Percentiles rank a stretch among this genome's conserved stretches.
Conservation (phyloP, 92 coral and sea anemone genomes). For the Epizoanthus rinbou region DNA sequence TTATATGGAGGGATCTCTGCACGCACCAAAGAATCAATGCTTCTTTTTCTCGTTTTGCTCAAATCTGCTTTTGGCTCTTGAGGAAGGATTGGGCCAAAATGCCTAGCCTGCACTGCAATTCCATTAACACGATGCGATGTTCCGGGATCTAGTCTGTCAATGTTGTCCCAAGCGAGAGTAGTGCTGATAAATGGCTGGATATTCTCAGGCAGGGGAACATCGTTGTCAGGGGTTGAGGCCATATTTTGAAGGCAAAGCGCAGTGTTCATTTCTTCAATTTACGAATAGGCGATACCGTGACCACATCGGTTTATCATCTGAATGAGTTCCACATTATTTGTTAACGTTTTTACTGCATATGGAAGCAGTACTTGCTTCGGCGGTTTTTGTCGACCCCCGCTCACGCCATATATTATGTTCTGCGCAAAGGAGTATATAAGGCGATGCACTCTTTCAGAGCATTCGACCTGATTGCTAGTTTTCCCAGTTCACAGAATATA, state of each 20-base stretch:
- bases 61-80: neutral
- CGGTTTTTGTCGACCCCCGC: slow-evolving; percentile 43
- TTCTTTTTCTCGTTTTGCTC: slow-evolving; percentile 42
- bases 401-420: slow-evolving; percentile 41
- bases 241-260: slow-evolving; percentile 60
- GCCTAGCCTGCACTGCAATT: slow-evolving; percentile 56
- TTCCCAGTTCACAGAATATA: slow-evolving; percentile 44
- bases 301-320: slow-evolving; percentile 32
- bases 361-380: slow-evolving; percentile 47
- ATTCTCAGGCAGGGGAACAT: slow-evolving; percentile 52
- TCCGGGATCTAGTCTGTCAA: slow-evolving; percentile 56
- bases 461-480: slow-evolving; percentile 9
- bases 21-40: slow-evolving; percentile 38
- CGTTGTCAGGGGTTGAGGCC: slow-evolving; percentile 7
- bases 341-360: slow-evolving; percentile 26
- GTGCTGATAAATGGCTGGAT: slow-evolving; percentile 52
- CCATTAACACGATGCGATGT: slow-evolving; percentile 59
- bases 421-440: slow-evolving; percentile 47
- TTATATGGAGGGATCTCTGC: slow-evolving; percentile 37
- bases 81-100: slow-evolving; percentile 40
- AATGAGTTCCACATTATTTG: slow-evolving; percentile 34
- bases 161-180: slow-evolving; percentile 61
- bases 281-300: no score
- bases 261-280: no score
- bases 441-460: slow-evolving; percentile 33